Evolutionary conservation across 2,888 invertebrate genomes (phyloP), one percentile per base, ranked within the genome.

Genomic region (Leistus spinibarbis): DNA sequence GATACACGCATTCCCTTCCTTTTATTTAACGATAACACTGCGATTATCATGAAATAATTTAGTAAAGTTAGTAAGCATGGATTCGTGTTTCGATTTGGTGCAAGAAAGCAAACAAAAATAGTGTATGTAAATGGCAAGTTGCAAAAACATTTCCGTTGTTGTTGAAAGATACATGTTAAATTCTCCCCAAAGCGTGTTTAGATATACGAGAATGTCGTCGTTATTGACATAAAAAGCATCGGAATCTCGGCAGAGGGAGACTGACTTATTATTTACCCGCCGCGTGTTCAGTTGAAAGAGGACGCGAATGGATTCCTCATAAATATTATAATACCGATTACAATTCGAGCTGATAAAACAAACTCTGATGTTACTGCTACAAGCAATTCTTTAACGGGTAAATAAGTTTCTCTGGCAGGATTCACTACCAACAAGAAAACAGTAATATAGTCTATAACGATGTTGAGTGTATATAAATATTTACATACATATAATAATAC

Each of bases 281-380:
- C 24, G 24, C 64, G 40, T 40, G 53, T 27, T 66, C 27, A 54
- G 54, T 67, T 67, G 54, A 17, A 54, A 54, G 20, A 54, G 54
- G 64, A 23, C 64, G 20, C 62, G 64, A 22, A 22, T 54, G 64
- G 64, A 72, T 72, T 65, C 22, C 56, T 72, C 72, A 66, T 72
- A 72, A 72, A 66, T 72, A 72, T 72, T 66, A 72, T 72, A 72
- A 72, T 72, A 72, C 72, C 72, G 72, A 72, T 72, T 72, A 72
- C 72, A 66, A 66, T 72, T 53, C 57, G 60, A 10, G 60, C 60
- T 19, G 20, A 66, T 27, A 65, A 72, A 54, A 56, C 72, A 72
- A 72, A 72, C 66, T 72, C 27, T 16, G 19, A 24, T 19, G 16
- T 62, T 17, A 20, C 24, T 27, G 22, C 23, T 23, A 7, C 7